Conservation (phyloP, 1,140 invertebrate species). For the Halotydeus destructor region DNA sequence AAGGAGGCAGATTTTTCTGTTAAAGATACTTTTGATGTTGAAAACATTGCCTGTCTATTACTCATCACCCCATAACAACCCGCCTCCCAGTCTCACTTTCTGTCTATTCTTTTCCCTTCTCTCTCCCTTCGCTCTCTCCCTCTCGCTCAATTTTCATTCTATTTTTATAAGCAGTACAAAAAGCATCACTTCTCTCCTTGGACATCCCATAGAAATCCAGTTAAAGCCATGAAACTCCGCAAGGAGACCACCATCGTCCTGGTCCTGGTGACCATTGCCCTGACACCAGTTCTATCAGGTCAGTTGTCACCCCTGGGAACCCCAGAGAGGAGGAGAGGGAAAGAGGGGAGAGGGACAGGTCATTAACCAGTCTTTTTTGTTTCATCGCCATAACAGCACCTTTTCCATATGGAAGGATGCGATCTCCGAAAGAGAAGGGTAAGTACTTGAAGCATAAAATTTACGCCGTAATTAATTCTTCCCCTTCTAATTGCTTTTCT, state of each 20-base stretch:
- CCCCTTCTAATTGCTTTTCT: background rate
- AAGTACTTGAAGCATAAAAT: background rate
- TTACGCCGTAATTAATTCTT: background rate
- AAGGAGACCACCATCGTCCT: background rate
- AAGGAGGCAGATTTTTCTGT: too few relatives aligned
- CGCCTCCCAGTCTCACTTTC: too few relatives aligned
- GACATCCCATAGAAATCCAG: background rate
- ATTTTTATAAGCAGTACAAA: background rate
- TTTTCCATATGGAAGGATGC: conserved; percentile 5
- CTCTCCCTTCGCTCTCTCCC: background rate
- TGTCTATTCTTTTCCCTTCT: background rate
- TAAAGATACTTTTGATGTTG: too few relatives aligned
- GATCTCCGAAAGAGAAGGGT: conserved; percentile 11
- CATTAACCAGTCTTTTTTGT: background rate
- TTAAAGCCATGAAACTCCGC: background rate
- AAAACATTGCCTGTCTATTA: background rate
- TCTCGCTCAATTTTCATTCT: background rate
- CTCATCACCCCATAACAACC: background rate
- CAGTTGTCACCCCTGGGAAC: background rate
- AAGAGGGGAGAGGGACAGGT: background rate
- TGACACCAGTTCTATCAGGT: background rate
- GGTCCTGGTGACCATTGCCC: background rate
- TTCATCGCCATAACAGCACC: background rate
- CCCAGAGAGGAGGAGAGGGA: background rate
- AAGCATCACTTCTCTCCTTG: background rate